Base-by-base conservation (phyloP, 1,140 invertebrate species). In the Bombus confusus region DNA sequence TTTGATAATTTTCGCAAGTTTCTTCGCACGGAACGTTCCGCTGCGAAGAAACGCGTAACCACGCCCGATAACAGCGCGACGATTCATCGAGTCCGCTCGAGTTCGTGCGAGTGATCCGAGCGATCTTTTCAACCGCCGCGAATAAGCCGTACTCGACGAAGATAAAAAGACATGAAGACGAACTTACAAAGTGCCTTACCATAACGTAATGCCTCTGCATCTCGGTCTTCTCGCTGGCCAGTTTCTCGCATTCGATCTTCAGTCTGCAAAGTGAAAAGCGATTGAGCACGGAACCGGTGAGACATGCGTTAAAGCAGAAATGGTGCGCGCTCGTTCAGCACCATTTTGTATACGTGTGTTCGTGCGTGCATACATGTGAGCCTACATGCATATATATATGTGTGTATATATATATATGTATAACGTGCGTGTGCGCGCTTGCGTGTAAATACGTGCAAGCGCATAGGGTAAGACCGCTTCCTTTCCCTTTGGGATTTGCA, bases 131-230 rank as follows among this genome's bases (percentile, higher is more conserved):
- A 31, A 74, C 34, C 28, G 22, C 43, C 15, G n/a, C 39, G 68
- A 64, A n/a, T 25, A 62, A 47, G 31, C 57, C 9, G 79, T 41
- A 79, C 62, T 62, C 62, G 83, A 82, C 34, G 69, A 83, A 80
- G 84, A 78, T 88, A 71, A 83, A 87, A 81, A 87, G 62, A 87
- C 62, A 80, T 47, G 73, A 85, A 87, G 78, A 83, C 68, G 87
- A 91, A 92, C 88, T 93, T 93, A 90, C 80, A 92, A 93, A 93
- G 90, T 93, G 91, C 92, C 97, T 98, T 96, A 98, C 98, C 98
- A 99, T 99, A 93, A 99, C 98, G 96, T 99, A 99, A 96, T 99
- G 98, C 96, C 98, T 97, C 95, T 99, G 98, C 97, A 99, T 99
- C 96, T 99, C 98, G 95, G 98, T 99, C 96, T 99, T 99, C 96